Evolutionary conservation across 2,113 vertebrate genomes (phyloP).

Genomic region (Chlamydotis undulata): DNA sequence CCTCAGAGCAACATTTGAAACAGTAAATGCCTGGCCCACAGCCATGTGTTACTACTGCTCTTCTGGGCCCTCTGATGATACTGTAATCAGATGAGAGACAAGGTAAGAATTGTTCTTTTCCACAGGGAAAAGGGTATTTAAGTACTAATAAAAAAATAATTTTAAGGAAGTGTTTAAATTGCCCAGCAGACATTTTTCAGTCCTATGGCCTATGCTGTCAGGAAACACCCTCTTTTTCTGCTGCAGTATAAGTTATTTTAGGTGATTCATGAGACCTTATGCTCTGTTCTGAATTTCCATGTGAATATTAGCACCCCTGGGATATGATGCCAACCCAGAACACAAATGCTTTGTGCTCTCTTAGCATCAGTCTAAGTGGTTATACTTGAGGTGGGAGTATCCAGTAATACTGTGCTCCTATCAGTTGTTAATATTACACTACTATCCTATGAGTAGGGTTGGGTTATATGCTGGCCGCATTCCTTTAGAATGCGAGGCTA

Average conservation of each 20-base stretch:
- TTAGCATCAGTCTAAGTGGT: not conserved
- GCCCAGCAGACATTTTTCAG: not conserved
- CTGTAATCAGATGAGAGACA: not conserved
- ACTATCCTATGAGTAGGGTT: not conserved
- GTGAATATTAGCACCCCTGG: not conserved
- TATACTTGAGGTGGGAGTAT: not conserved
- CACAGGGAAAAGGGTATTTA: not conserved
- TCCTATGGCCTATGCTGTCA: not conserved
- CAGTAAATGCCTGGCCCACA: not conserved
- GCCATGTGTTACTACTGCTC: not conserved
- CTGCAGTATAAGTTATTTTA: not conserved
- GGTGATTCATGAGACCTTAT: not conserved
- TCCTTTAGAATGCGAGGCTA: not conserved
- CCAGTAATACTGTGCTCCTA: not conserved
- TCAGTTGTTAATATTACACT: not conserved
- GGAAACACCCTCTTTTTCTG: not conserved
- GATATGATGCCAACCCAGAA: not conserved
- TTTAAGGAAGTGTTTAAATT: not conserved
- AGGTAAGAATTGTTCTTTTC: constrained; percentile 5
- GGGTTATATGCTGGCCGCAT: not conserved
- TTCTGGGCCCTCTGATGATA: not conserved
- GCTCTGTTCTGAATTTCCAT: not conserved
- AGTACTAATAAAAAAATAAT: not conserved
- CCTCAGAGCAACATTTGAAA: not conserved
- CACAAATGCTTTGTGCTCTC: not conserved